Conservation (phyloP, 1,140 invertebrate species). For the Zeugodacus cucurbitae region DNA sequence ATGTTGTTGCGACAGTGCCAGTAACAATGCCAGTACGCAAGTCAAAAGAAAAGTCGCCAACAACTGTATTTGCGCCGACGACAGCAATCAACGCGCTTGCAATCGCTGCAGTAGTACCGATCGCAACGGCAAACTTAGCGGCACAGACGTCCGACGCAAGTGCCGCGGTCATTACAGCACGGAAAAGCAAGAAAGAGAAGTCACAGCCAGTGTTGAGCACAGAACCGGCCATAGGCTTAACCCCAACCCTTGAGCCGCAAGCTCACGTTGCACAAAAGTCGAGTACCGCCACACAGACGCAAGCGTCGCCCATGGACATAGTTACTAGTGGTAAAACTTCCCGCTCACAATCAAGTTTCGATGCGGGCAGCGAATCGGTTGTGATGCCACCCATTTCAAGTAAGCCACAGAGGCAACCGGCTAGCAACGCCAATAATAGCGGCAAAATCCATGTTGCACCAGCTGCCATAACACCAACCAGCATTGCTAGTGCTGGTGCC, state of each 20-base stretch:
- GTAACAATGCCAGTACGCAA: background rate
- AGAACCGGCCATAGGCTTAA: background rate
- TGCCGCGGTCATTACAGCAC: background rate
- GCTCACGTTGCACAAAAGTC: conserved; percentile 18
- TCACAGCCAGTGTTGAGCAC: background rate
- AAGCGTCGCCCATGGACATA: background rate
- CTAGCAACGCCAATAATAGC: background rate
- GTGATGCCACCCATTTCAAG: background rate
- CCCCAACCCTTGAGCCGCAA: conserved; percentile 47
- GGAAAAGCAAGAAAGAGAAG: conserved; percentile 2
- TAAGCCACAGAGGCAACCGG: background rate
- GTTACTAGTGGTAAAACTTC: conserved; percentile 35
- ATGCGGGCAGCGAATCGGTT: conserved; percentile 35
- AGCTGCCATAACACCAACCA: background rate
- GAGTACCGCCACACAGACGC: conserved; percentile 38
- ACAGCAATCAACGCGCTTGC: background rate
- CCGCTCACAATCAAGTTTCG: background rate
- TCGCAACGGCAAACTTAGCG: background rate
- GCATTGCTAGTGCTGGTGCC: conserved; percentile 18
- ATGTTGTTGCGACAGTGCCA: background rate
- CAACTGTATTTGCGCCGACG: background rate
- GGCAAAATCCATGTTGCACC: background rate
- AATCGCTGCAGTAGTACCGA: background rate
- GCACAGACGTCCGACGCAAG: background rate
- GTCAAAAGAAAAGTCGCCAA: conserved; percentile 42